Evolutionary conservation across 2,797 vertebrate genomes (phyloP), one percentile per base, ranked within the genome.

Genomic region (Pangasius larnaudii): DNA sequence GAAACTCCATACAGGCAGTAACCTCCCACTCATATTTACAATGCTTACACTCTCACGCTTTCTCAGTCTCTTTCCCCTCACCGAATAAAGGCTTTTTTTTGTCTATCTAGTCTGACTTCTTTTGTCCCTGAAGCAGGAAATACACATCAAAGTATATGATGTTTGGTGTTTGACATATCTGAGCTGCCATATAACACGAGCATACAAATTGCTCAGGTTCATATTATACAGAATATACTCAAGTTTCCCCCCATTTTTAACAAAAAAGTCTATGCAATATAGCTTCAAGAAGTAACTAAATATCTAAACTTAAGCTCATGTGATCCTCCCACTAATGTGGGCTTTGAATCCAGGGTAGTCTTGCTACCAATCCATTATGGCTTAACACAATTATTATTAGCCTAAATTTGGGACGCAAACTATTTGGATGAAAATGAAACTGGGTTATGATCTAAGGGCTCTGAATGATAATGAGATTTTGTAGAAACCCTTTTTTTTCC

Each of bases 321-420:
- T 80, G 7, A 30, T 59, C 78, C 11, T 61, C 36, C 22, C n/a
- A 59, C 33, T 42, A 42, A 42, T 3, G 14, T 27, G 13, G 30
- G 19, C 71, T 69, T 8, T 81, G 59, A 67, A 67, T 86, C 46
- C 14, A 42, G 36, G 36, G 11, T 42, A 82, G 7, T 13, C 6
- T 61, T 27, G 22, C 33, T 67, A 72, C 30, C 88, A 85, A n/a
- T 90, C 88, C 88, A 90, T 89, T 89, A 71, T 87, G 86, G 33
- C 89, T 81, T 82, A 79, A 90, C 91, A 92, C 94, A 92, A 92
- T 94, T 92, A 91, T 91, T 89, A 89, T 92, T 88, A 71, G 85
- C 87, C 90, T 89, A 90, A 91, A 92, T 93, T 93, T 90, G 75
- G 65, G 86, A n/a, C 4, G 39, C 24, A 63, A 80, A 27, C 27